Percentiles rank a stretch among this genome's conserved stretches.
Evolutionary conservation across 2,888 invertebrate species (phyloP).

Genomic region (Mylabris sibirica): DNA sequence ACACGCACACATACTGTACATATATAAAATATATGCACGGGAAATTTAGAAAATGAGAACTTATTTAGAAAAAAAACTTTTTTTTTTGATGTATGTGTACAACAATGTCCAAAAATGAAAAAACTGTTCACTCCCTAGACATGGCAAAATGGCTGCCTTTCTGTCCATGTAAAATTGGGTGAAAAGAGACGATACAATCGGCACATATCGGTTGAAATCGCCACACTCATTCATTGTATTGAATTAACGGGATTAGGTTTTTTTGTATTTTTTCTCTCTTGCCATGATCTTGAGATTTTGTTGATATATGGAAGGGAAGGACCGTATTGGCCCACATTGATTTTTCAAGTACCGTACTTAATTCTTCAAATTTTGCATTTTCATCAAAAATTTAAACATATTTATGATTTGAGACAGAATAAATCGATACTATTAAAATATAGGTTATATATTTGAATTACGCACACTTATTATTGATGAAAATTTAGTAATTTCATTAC

Average conservation of each 20-base stretch:
- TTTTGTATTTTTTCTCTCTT: slow-evolving; percentile 27
- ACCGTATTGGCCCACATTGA: not conserved
- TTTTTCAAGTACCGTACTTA: no score
- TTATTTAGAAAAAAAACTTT: slow-evolving; percentile 15
- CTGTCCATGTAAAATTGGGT: not conserved
- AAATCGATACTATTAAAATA: no score
- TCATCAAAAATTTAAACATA: no score
- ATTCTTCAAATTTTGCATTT: no score
- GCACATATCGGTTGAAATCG: slow-evolving; percentile 19
- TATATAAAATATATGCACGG: not conserved
- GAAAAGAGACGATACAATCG: slow-evolving; percentile 19
- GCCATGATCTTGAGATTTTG: slow-evolving; percentile 16
- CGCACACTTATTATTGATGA: not conserved
- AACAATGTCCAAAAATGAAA: slow-evolving; percentile 36
- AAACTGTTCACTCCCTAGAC: slow-evolving; percentile 59
- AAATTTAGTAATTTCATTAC: not conserved
- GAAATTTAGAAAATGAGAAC: slow-evolving; percentile 11
- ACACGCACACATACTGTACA: no score
- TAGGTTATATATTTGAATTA: not conserved
- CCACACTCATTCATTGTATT: slow-evolving; percentile 30
- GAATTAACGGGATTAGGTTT: slow-evolving; percentile 38
- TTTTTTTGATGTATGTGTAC: not conserved
- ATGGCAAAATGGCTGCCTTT: slow-evolving; percentile 59
- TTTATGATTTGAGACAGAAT: no score
- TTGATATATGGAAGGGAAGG: not conserved